These are phyloP conservation scores for Medauroidea extradentata DNA, from an alignment of 1,140 invertebrate genomes.

Conservation along the genomic window DNA sequence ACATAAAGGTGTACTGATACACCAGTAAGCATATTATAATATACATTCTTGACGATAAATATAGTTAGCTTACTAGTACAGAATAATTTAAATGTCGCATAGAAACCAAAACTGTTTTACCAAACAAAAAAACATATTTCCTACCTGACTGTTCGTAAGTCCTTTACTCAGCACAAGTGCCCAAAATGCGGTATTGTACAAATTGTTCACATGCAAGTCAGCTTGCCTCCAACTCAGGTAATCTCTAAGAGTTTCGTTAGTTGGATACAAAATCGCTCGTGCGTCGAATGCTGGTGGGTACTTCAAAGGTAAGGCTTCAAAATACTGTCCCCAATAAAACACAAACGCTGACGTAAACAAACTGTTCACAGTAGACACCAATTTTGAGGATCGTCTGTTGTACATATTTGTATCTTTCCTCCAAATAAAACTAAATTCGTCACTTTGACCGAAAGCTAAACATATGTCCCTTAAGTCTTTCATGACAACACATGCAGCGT, in stretches of 20 bases:
- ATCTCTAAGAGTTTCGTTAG: slow-evolving; percentile 80
- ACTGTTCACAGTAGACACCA: slow-evolving; percentile 80
- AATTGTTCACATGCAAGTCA: slow-evolving; percentile 96
- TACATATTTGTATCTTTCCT: slow-evolving; percentile 69
- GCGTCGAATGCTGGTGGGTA: slow-evolving; percentile 93
- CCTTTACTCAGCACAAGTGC: slow-evolving; percentile 74
- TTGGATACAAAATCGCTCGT: slow-evolving; percentile 83
- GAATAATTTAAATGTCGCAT: too few species aligned
- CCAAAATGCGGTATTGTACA: slow-evolving; percentile 98
- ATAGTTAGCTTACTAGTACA: too few species aligned
- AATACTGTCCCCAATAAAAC: slow-evolving; percentile 79
- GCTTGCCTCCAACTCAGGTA: slow-evolving; percentile 96
- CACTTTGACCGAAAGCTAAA: slow-evolving; percentile 89
- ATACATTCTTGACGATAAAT: too few species aligned
- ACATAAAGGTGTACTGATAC: too few species aligned
- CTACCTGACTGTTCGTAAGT: slow-evolving; percentile 63
- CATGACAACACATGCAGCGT: slow-evolving; percentile 77
- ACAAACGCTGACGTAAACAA: slow-evolving; percentile 87
- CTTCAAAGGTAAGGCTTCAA: slow-evolving; percentile 58
- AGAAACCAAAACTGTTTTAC: too few species aligned
- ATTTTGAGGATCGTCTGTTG: slow-evolving; percentile 75
- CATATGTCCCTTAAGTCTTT: slow-evolving; percentile 81
- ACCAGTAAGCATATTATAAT: too few species aligned
- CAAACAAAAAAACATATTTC: not conserved
- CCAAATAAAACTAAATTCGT: slow-evolving; percentile 96